A percentile compares a stretch with the other conserved stretches of the same genome.
phyloP scores from a whole-genome alignment of 2,113 vertebrate genomes.

The Scatophagus argus region DNA sequence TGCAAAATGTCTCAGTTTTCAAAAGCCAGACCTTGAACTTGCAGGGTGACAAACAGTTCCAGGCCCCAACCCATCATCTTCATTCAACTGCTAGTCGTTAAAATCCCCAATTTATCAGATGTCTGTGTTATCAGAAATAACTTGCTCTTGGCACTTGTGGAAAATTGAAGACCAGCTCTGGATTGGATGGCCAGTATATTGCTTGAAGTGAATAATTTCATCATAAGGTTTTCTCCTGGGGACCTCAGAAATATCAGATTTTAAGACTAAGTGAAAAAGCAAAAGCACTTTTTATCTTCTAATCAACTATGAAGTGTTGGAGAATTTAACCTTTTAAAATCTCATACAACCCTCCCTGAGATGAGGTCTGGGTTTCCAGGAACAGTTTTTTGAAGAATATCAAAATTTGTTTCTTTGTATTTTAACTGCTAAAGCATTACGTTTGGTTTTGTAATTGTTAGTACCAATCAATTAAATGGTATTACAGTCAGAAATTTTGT shows the following conservation, averaged over 20 bases:
- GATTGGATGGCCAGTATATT: conserved; percentile 52
- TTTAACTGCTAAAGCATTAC: background rate
- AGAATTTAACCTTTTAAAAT: background rate
- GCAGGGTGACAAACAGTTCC: conserved; percentile 71
- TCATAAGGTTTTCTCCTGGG: conserved; percentile 32
- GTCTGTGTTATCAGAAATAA: conserved; percentile 69
- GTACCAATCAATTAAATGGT: no score
- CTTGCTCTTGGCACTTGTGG: conserved; percentile 65
- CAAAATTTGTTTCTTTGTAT: background rate
- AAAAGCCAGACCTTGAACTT: conserved; percentile 79
- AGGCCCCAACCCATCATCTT: conserved; percentile 71
- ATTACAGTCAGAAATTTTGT: no score
- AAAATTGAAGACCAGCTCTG: conserved; percentile 62
- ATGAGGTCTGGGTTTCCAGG: background rate
- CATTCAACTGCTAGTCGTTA: conserved; percentile 62
- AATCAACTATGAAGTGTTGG: background rate
- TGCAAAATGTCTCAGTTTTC: conserved; percentile 76
- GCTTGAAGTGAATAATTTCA: conserved; percentile 65
- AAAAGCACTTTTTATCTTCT: conserved; percentile 18
- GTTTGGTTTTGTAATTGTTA: conserved; percentile 1
- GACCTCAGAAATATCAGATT: conserved; percentile 48
- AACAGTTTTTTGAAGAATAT: background rate
- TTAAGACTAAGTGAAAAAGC: conserved; percentile 24
- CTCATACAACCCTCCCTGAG: background rate
- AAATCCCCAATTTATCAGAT: conserved; percentile 78